Evolutionary conservation across 1,140 invertebrate species (phyloP).

Genomic region (Bombus fervidus): DNA sequence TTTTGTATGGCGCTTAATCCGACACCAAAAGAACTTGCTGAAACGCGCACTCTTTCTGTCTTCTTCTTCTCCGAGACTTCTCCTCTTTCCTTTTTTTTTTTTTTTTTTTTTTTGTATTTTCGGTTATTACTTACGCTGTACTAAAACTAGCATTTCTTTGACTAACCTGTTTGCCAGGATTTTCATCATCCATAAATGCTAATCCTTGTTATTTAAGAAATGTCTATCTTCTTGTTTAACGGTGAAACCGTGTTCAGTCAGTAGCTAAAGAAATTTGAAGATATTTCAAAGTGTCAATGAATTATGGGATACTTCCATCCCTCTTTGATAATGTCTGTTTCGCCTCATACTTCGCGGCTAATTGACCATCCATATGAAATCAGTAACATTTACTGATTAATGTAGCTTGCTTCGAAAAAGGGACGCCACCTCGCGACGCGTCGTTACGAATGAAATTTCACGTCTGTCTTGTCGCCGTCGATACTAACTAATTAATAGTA

Average conservation of each 20-base stretch:
- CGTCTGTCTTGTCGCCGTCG: conserved; percentile 25
- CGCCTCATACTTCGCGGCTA: neutral
- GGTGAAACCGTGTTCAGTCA: too few relatives aligned
- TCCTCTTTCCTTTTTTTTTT: neutral
- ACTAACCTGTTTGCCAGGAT: neutral
- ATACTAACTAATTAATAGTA: conserved; percentile 56
- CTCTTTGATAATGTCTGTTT: neutral
- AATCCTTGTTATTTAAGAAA: neutral
- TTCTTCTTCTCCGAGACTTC: neutral
- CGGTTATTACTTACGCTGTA: neutral
- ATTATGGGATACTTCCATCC: neutral
- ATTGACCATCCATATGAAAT: conserved; percentile 5
- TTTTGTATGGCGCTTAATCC: conserved; percentile 57
- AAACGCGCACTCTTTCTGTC: neutral
- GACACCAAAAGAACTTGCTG: conserved; percentile 8
- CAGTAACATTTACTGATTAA: conserved; percentile 12
- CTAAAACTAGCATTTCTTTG: neutral
- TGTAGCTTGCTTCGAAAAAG: neutral
- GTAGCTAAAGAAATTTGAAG: neutral
- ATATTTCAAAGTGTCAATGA: neutral
- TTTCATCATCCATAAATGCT: neutral
- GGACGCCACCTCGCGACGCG: neutral
- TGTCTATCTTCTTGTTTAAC: neutral
- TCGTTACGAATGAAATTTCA: conserved; percentile 40
- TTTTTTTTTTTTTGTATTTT: neutral